Evolutionary conservation across 2,113 vertebrate genomes (phyloP).

Genomic region (Clarias batrachus): DNA sequence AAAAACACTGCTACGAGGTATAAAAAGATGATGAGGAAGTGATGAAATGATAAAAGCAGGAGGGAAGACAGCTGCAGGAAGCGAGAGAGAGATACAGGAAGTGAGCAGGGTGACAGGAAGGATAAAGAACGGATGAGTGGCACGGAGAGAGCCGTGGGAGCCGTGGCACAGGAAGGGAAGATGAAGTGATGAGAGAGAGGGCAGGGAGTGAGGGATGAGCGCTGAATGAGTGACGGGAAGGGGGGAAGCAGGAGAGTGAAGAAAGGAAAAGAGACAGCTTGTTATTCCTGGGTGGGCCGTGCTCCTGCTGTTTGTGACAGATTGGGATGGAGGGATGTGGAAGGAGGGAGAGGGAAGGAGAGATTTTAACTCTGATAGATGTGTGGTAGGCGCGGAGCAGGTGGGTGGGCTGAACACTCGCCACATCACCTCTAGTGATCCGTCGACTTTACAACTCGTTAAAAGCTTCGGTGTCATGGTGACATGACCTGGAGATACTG

Average conservation of each 20-base stretch:
- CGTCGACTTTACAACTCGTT: constrained; percentile 6
- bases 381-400: constrained; percentile 46
- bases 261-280: constrained; percentile 32
- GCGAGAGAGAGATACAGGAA: neutral
- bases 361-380: constrained; percentile 63
- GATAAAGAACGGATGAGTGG: neutral
- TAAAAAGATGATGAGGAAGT: neutral
- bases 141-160: neutral
- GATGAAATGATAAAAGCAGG: neutral
- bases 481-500: too few species aligned
- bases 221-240: constrained; percentile 5
- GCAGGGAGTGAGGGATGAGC: neutral
- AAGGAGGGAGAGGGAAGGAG: constrained; percentile 58
- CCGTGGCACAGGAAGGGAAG: neutral
- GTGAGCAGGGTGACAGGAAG: neutral
- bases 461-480: too few species aligned
- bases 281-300: constrained; percentile 40
- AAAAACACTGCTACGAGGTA: neutral
- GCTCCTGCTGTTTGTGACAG: constrained; percentile 39
- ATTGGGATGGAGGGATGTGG: constrained; percentile 23
- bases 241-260: neutral
- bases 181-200: neutral
- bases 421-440: constrained; percentile 28
- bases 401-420: constrained; percentile 39
- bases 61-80: neutral